A percentile compares a stretch with the other conserved stretches of the same genome.
phyloP scores from a whole-genome alignment of 2,113 vertebrate genomes.

The Eonycteris spelaea region DNA sequence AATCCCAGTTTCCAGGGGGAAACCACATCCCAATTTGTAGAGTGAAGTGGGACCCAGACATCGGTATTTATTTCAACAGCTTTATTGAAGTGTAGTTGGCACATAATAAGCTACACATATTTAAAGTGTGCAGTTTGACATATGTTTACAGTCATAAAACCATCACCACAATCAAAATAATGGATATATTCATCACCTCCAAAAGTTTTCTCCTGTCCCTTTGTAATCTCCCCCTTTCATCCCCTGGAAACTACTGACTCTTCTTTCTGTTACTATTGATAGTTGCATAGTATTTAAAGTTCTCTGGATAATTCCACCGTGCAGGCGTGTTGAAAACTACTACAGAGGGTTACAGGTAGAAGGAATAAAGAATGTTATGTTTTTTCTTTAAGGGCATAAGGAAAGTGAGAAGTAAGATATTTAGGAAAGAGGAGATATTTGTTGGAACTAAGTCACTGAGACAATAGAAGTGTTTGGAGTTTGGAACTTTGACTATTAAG shows the following conservation, averaged over 20 bases:
- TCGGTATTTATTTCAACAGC: constrained; percentile 34
- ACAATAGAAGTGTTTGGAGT: constrained; percentile 3
- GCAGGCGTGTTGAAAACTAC: not conserved
- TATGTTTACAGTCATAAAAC: not conserved
- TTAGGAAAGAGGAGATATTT: not conserved
- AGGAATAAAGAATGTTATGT: constrained; percentile 11
- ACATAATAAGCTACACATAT: not conserved
- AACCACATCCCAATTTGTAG: not conserved
- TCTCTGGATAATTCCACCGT: constrained; percentile 4
- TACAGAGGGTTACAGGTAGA: not conserved
- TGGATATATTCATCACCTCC: not conserved
- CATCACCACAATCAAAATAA: not conserved
- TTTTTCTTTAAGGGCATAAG: not conserved
- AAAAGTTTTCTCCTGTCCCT: not conserved
- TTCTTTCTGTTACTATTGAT: not conserved
- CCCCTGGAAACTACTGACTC: not conserved
- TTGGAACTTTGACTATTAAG: constrained; percentile 36
- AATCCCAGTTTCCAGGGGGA: constrained; percentile 16
- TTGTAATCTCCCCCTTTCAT: constrained; percentile 13
- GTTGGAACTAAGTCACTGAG: not conserved
- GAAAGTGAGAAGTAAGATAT: constrained; percentile 4
- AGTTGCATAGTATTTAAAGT: not conserved
- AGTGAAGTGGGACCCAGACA: not conserved
- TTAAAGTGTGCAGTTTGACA: constrained; percentile 12
- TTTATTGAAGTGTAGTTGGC: not conserved